Evolutionary conservation across 2,888 invertebrate genomes (phyloP).

Genomic region (Scaptomyza flava): DNA sequence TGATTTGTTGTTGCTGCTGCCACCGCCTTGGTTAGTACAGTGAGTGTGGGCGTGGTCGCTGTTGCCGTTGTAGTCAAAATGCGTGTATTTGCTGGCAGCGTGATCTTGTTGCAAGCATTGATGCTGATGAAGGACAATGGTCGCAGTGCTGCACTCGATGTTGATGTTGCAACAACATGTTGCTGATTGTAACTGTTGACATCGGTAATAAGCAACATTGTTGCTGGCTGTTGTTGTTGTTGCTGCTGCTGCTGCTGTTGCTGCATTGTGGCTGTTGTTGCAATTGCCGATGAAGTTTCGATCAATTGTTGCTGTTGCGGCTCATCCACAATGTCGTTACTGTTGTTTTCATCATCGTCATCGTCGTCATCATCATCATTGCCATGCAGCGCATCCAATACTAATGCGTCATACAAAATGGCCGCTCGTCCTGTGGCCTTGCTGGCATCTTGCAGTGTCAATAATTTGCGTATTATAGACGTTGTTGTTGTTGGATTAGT

Average conservation of each 20-base stretch:
- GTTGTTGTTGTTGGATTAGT: conserved; percentile 46
- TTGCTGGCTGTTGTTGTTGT: conserved; percentile 65
- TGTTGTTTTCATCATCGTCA: conserved; percentile 15
- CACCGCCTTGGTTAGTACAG: conserved; percentile 52
- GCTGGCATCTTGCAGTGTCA: conserved; percentile 72
- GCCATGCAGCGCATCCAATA: conserved; percentile 82
- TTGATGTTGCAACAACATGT: conserved; percentile 44
- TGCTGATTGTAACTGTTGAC: conserved; percentile 77
- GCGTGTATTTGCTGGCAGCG: conserved; percentile 79
- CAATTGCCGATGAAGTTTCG: conserved; percentile 6
- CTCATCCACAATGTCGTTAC: conserved; percentile 38
- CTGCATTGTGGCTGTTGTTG: conserved; percentile 3
- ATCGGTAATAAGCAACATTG: conserved; percentile 81
- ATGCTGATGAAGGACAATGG: conserved; percentile 82
- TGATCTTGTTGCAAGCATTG: conserved; percentile 80
- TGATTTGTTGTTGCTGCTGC: conserved; percentile 45
- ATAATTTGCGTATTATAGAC: conserved; percentile 76
- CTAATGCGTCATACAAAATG: conserved; percentile 82
- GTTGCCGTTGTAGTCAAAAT: conserved; percentile 69
- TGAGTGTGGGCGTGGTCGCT: conserved; percentile 58
- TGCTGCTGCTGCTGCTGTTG: conserved; percentile 17
- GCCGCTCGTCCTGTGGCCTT: conserved; percentile 80
- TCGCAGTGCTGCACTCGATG: conserved; percentile 64
- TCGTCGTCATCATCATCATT: conserved; percentile 70
- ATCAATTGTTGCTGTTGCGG: conserved; percentile 36